phyloP scores from a whole-genome alignment of 2,113 vertebrate genomes.

The Ptilorrhoa leucosticta region DNA sequence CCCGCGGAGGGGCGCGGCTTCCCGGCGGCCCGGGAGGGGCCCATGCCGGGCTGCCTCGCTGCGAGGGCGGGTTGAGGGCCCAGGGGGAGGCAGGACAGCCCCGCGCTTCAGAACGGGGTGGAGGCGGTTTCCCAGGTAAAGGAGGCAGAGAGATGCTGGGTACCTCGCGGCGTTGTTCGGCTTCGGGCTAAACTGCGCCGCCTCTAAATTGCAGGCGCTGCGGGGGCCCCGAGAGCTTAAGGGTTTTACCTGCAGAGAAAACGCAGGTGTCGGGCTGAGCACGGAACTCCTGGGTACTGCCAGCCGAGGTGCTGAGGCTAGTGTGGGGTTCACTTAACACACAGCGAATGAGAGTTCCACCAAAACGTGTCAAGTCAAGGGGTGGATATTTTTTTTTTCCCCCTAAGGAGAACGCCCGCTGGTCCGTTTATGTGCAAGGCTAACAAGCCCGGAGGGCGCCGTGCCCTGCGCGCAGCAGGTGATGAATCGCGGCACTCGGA shows the following conservation, averaged over 20 bases:
- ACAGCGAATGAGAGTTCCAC: rapidly evolving
- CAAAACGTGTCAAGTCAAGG: not conserved
- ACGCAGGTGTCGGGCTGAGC: rapidly evolving
- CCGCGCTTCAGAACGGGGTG: not conserved
- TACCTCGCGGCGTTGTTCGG: not conserved
- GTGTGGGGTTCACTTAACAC: rapidly evolving
- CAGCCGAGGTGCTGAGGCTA: not conserved
- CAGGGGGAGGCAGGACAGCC: too few species aligned
- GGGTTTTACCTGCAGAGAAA: not conserved
- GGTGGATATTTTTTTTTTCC: rapidly evolving
- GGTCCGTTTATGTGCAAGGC: rapidly evolving
- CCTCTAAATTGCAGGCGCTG: too few species aligned
- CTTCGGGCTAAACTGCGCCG: not conserved
- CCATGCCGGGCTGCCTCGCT: not conserved
- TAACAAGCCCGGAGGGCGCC: rapidly evolving
- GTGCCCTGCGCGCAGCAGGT: rapidly evolving
- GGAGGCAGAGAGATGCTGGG: not conserved
- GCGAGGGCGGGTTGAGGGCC: not conserved
- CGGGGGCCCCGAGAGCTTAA: not conserved
- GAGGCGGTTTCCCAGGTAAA: not conserved
- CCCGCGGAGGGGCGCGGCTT: not conserved
- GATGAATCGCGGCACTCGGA: rapidly evolving
- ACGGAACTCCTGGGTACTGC: too few species aligned
- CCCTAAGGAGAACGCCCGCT: not conserved
- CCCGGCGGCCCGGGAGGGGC: not conserved